A percentile compares a stretch with the other conserved stretches of the same genome.
These are phyloP conservation scores for Myotis myotis DNA, from an alignment of 2,797 vertebrate genomes.

Conservation along the genomic window DNA sequence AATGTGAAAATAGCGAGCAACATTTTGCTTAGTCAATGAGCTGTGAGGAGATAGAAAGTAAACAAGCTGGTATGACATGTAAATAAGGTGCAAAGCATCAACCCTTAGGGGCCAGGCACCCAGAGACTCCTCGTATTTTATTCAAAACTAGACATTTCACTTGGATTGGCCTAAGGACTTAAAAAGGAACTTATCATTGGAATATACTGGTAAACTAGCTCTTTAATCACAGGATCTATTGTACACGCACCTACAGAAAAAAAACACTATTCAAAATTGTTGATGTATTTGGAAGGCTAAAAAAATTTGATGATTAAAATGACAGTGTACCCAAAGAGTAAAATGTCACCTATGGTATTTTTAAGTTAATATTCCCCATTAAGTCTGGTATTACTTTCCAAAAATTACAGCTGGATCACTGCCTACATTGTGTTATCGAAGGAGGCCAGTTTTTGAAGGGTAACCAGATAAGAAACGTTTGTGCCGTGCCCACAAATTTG, in stretches of 20 bases:
- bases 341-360: constrained; percentile 9
- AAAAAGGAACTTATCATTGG: background rate
- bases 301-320: background rate
- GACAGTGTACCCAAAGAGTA: background rate
- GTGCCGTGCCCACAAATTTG: background rate
- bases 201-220: background rate
- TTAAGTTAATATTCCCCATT: constrained; percentile 12
- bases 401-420: constrained; percentile 41
- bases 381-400: constrained; percentile 34
- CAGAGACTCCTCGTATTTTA: constrained; percentile 55
- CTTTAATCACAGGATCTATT: background rate
- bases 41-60: constrained; percentile 40
- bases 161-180: background rate
- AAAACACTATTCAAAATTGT: background rate
- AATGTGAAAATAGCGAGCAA: background rate
- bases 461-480: constrained; percentile 64
- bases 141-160: constrained; percentile 53
- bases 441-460: constrained; percentile 65
- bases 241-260: background rate
- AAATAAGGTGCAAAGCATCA: constrained; percentile 59
- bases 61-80: constrained; percentile 20
- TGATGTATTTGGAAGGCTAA: constrained; percentile 33
- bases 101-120: background rate
- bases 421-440: constrained; percentile 67
- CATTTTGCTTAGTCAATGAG: constrained; percentile 42